These are phyloP conservation scores for Trachemys scripta DNA, from an alignment of 2,113 vertebrate species.

Conservation along the genomic window DNA sequence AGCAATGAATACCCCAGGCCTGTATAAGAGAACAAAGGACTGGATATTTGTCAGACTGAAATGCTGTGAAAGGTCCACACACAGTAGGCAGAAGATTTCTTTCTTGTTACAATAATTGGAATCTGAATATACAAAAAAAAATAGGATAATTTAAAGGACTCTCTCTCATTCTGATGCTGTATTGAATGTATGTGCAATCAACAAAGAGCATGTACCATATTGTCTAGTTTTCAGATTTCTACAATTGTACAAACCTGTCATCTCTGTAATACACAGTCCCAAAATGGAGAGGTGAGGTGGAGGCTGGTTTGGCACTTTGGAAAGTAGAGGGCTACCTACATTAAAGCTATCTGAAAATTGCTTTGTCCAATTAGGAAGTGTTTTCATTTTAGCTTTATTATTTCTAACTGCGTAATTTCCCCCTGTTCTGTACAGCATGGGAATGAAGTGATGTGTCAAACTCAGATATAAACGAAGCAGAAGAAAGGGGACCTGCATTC, in stretches of 20 bases:
- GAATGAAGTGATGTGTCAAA: not conserved
- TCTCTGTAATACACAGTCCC: not conserved
- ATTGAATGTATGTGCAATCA: not conserved
- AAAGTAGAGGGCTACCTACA: not conserved
- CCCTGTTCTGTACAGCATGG: not conserved
- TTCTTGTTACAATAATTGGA: slow-evolving; percentile 25
- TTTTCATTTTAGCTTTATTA: not conserved
- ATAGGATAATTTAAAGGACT: slow-evolving; percentile 24
- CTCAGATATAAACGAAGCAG: not conserved
- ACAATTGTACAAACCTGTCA: not conserved
- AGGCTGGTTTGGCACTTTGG: not conserved
- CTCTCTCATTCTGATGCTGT: not conserved
- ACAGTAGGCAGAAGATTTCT: not conserved
- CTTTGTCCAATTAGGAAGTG: not conserved
- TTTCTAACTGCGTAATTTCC: not conserved
- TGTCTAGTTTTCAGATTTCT: not conserved
- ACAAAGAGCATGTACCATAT: not conserved
- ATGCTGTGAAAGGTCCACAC: not conserved
- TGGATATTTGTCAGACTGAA: slow-evolving; percentile 15
- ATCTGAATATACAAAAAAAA: not conserved
- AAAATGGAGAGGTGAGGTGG: not conserved
- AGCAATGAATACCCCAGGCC: not conserved
- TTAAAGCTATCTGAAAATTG: not conserved
- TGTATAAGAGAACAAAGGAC: slow-evolving; percentile 21
- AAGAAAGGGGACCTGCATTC: not conserved